Conservation (phyloP, 2,888 invertebrate species). For the Drosophila histrio region DNA sequence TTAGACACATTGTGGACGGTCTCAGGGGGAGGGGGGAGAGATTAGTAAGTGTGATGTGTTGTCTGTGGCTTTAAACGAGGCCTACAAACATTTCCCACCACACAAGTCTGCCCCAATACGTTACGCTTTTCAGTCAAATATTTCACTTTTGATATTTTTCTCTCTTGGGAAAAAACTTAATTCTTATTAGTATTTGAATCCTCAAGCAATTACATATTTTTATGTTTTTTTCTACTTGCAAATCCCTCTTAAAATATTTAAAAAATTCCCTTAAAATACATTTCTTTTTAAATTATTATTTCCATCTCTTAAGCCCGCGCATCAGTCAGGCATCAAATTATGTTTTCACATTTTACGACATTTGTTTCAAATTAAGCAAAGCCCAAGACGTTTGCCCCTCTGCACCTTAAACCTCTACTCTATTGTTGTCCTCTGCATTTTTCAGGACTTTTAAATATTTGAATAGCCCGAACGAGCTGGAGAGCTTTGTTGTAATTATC, state of each 20-base stretch:
- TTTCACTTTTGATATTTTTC: background rate
- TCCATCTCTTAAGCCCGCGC: slow-evolving; percentile 50
- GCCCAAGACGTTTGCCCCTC: slow-evolving; percentile 50
- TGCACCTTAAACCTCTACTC: background rate
- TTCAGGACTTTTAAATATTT: slow-evolving; percentile 63
- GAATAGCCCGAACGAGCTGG: slow-evolving; percentile 42
- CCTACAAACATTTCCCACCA: background rate
- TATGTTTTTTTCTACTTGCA: background rate
- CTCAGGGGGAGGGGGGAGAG: background rate
- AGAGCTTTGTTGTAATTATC: slow-evolving; percentile 76
- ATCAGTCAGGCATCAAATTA: slow-evolving; percentile 78
- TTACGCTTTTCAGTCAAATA: too few species aligned
- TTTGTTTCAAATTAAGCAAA: slow-evolving; percentile 79
- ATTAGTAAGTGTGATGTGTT: slow-evolving; percentile 30
- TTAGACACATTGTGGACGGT: slow-evolving; percentile 22
- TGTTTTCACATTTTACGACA: slow-evolving; percentile 74
- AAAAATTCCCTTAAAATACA: slow-evolving; percentile 26
- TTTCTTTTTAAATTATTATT: slow-evolving; percentile 18
- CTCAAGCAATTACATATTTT: background rate
- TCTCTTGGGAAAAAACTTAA: background rate
- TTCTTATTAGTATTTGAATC: background rate
- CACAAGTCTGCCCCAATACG: background rate
- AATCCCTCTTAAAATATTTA: slow-evolving; percentile 54
- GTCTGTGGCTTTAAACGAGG: slow-evolving; percentile 9
- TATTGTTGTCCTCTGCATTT: slow-evolving; percentile 30